Evolutionary conservation across 1,140 invertebrate genomes (phyloP), one percentile per base, ranked within the genome.

Genomic region (Temnothorax curvispinosus): DNA sequence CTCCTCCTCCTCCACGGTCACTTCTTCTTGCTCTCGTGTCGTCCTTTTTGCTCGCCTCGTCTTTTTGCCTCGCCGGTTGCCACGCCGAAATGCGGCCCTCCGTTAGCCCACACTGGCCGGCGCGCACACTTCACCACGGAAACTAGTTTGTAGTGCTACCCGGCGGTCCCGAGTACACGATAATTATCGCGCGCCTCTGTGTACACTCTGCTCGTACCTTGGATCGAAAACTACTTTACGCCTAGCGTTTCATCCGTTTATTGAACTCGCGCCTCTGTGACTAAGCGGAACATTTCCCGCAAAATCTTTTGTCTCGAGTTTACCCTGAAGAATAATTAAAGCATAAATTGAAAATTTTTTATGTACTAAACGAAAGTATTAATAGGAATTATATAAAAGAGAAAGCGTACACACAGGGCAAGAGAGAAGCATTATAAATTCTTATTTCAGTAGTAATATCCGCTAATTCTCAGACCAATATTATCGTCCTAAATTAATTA

Each of bases 71-170:
- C 13, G 32, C 21, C 32, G 47, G 86, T 76, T 74, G 65, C 81
- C 72, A 82, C 67, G 82, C 71, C 86, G 81, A 88, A 86, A 88
- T 65, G 84, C 75, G 65, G 74, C 47, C 21, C 87, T 67, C 84
- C 65, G 76, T 80, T 87, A 56, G 81, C 74, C 82, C 78, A 74
- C 80, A 58, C 80, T 54, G 67, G 8, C 67, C 69, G 69, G 41
- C 38, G 41, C 38, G 38, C 13, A 8, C 35, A 52, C 60, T 65
- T 3, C n/a, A 52, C 38, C 38, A 62, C n/a, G 27, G 41, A 41
- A 87, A 87, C 84, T 88, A 88, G 65, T 86, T 88, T 88, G 82
- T 86, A 86, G 64, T 88, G 62, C 74, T 74, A 86, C 60, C 69
- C 74, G 69, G 56, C 56, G 11, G 21, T 78, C 38, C 32, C 54